Evolutionary conservation across 1,140 invertebrate genomes (phyloP), one percentile per base, ranked within the genome.

Genomic region (Drosophila kanapiae): DNA sequence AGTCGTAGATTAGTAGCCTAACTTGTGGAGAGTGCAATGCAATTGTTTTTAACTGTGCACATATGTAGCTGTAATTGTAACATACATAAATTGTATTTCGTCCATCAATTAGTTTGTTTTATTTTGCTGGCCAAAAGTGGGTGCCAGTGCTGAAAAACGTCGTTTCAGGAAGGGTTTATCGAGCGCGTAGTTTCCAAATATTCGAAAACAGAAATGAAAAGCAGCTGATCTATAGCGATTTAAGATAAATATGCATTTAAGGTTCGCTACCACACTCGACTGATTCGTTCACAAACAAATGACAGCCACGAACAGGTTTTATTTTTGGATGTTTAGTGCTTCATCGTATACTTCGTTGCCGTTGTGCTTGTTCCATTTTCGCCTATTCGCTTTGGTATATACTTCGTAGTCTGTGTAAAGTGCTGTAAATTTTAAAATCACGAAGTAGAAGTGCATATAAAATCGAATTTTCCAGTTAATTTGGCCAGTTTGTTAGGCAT

Each of bases 271-370:
- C 14, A 31, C 16, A 14, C 8, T 35, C 33, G 16, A 16, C 33
- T 13, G 33, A 38, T 54, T 8, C 18, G 18, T 54, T 18, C 4
- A 37, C n/a, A 48, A 40, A 48, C 42, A 63, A 54, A 54, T 23
- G 57, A 49, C 63, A 72, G 45, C 47, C 37, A 40, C 38, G 38
- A 61, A 57, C 18, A 71, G 8, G 74, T 75, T 75, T 77, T 77
- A 77, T 77, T 75, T 76, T 77, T 77, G 62, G 54, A 16, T 33
- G 11, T n/a, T 51, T 29, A 27, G 29, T 49, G 14, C 37, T 53
- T 47, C 18, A 23, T 10, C 40, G 43, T 65, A 14, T 31, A n/a
- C 48, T 27, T 40, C 38, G 14, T n/a, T 14, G 54, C 29, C 27
- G 2, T 29, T 33, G 29, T 14, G n/a, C 35, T 27, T n/a, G 14